phyloP scores from a whole-genome alignment of 1,140 invertebrate genomes.

The Drosophila azteca region DNA sequence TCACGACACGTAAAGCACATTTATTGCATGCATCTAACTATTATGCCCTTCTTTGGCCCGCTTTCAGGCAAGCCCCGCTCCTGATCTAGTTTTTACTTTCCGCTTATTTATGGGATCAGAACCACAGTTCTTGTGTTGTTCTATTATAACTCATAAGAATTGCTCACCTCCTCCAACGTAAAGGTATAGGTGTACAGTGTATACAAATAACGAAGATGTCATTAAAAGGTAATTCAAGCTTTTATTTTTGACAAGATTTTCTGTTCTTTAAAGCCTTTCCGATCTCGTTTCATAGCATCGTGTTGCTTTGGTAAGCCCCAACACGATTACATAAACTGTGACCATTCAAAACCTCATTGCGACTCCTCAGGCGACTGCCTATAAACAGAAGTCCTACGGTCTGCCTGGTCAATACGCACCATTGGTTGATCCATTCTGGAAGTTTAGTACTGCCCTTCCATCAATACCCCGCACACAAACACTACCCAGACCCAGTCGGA shows the following conservation, averaged over 20 bases:
- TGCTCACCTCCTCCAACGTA: too few species aligned
- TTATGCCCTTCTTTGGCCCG: too few species aligned
- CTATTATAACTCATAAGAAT: too few species aligned
- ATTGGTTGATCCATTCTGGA: conserved; percentile 60
- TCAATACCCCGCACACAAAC: conserved; percentile 16
- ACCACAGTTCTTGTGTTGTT: too few species aligned
- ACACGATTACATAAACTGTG: conserved; percentile 29
- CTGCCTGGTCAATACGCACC: conserved; percentile 31
- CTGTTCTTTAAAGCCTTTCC: neutral
- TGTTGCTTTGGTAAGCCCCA: conserved; percentile 20
- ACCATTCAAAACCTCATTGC: conserved; percentile 32
- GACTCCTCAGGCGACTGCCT: conserved; percentile 14
- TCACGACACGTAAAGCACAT: too few species aligned
- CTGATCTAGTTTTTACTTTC: too few species aligned
- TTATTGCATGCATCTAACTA: too few species aligned
- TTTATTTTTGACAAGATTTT: neutral
- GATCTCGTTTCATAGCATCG: neutral
- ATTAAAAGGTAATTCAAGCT: too few species aligned
- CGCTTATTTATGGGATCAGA: too few species aligned
- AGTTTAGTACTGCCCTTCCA: conserved; percentile 34
- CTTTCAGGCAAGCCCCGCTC: too few species aligned
- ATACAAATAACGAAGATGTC: too few species aligned
- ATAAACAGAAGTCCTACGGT: conserved; percentile 16
- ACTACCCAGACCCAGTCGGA: conserved; percentile 1
- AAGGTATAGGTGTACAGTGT: too few species aligned